Percentiles rank a stretch among this genome's conserved stretches.
Evolutionary conservation across 2,113 vertebrate species (phyloP).

Genomic region (Casuarius casuarius): DNA sequence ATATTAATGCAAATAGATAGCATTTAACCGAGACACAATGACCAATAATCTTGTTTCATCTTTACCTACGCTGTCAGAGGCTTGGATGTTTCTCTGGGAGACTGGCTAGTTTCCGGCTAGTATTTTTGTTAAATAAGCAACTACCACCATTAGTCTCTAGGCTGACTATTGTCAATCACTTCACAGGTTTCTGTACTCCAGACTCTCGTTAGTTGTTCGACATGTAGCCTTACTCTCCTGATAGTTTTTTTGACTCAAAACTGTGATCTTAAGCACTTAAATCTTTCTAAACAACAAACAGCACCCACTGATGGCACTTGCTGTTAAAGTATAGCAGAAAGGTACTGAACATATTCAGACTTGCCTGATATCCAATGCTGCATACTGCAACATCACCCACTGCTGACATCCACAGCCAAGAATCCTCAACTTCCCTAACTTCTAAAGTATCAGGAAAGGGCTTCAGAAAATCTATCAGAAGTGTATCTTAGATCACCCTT

Average conservation of each 20-base stretch:
- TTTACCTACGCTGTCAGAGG: not conserved
- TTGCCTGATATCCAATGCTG: not conserved
- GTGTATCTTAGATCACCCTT: not conserved
- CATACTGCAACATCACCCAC: not conserved
- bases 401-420: not conserved
- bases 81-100: not conserved
- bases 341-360: not conserved
- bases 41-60: not conserved
- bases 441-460: not conserved
- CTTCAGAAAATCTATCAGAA: not conserved
- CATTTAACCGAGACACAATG: not conserved
- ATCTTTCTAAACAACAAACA: not conserved
- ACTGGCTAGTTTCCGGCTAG: not conserved
- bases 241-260: not conserved
- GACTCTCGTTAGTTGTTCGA: not conserved
- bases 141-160: not conserved
- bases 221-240: not conserved
- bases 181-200: not conserved
- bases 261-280: not conserved
- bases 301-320: not conserved
- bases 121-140: not conserved
- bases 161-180: not conserved
- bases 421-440: not conserved
- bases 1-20: not conserved
- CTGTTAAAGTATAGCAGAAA: not conserved